These are phyloP conservation scores for Phylloscopus trochiloides DNA, from an alignment of 2,113 vertebrate genomes.

Conservation along the genomic window DNA sequence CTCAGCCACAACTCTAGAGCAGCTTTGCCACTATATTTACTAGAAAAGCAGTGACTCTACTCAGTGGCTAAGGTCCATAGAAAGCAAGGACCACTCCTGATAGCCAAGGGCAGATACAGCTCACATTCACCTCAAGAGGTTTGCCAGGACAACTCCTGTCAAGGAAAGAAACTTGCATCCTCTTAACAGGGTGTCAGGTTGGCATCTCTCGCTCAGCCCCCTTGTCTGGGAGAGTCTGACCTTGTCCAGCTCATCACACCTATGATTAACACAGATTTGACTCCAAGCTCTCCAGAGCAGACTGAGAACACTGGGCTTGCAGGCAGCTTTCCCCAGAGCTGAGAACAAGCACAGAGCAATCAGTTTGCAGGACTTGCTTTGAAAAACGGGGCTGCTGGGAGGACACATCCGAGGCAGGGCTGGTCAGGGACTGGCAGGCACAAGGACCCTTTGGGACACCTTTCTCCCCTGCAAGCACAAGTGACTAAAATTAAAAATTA, in stretches of 20 bases:
- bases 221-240: no score
- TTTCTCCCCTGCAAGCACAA: background rate
- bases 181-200: no score
- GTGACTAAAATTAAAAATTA: conserved; percentile 39
- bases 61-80: background rate
- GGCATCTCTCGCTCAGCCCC: background rate
- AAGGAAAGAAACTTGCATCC: background rate
- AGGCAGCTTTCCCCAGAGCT: background rate
- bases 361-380: background rate
- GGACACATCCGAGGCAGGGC: background rate
- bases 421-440: background rate
- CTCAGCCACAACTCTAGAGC: background rate
- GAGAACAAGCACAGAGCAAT: background rate
- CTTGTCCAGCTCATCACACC: background rate
- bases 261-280: accelerated
- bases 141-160: background rate
- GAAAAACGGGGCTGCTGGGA: background rate
- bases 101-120: background rate
- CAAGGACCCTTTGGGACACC: background rate
- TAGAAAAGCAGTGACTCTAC: background rate
- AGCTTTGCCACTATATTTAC: background rate
- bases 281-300: background rate
- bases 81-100: accelerated
- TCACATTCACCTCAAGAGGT: background rate
- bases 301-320: background rate